Base-by-base conservation (phyloP, 2,888 invertebrate species). In the Agonopterix arenella region DNA sequence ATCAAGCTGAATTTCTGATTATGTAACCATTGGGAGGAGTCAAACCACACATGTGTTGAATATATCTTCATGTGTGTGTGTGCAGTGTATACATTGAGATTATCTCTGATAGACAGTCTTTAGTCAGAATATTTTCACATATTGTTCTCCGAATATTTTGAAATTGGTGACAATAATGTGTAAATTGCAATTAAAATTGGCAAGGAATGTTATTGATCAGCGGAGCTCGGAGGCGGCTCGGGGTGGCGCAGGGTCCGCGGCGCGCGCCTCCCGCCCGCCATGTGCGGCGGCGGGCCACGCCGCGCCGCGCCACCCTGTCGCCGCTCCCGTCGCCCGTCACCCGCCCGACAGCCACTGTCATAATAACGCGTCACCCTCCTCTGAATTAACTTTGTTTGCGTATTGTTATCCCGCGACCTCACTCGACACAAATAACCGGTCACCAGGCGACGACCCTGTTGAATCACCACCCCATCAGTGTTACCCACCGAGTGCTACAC, bases 361-460 rank as follows among this genome's bases (percentile, higher is more conserved):
- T 68, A 69, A 73, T 70, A 71, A 67, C 73, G 70, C 65, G 70
- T 66, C 73, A 70, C 68, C 66, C 70, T 70, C 64, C 66, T 61
- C 66, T 65, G 66, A 77, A 85, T 86, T 84, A 75, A 80, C 81
- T 80, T 86, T 73, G 80, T 86, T 84, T 80, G 69, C 71, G 68
- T 66, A 76, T 76, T 73, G 77, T 78, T 74, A 75, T 70, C 64
- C 53, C 56, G 51, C 61, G 61, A 64, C 66, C 60, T 60, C 65
- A 58, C 66, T 63, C 59, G 65, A 68, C 70, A 68, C 69, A 72
- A 73, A 71, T 76, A 81, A 79, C 70, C 61, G 53, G 57, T 53
- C 61, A 51, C 52, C 44, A 16, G 40, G 36, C 47, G 45, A 11
- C 52, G 46, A 36, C 45, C 45, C 48, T 11, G 43, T 45, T 11